Evolutionary conservation across 2,113 vertebrate species (phyloP), one percentile per base, ranked within the genome.

Genomic region (Arvicanthis niloticus): DNA sequence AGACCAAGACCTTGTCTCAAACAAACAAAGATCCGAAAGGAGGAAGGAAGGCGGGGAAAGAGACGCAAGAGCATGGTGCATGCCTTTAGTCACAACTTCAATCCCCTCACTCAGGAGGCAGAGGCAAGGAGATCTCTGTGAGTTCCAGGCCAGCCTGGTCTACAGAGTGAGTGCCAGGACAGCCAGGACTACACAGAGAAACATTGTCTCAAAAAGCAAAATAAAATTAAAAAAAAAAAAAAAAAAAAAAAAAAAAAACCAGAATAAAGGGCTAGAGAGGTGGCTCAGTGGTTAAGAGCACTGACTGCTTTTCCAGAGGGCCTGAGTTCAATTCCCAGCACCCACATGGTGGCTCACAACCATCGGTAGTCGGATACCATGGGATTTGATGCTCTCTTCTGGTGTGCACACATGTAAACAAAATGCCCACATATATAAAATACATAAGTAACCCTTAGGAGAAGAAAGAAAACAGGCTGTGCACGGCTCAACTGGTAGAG

Each of bases 51-150:
- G 34, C 78, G 56, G 34, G 34, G 24, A 56, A 11, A 56, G 48
- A 37, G 78, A 53, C 51, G 19, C 34, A 21, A 37, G 2, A 37
- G 8, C 0, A 10, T 16, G 8, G 6, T 26, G 1, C n/a, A 5
- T 2, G 48, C 48, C 48, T 51, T 37, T 53, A 53, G 17, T 56
- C 9, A 62, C n/a, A 19, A 6, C 26, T 34, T 62, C 31, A 45
- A 60, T 60, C 56, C 56, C 37, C 56, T n/a, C 11, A 45, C 7
- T 85, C 60, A 72, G 15, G 68, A 70, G 37, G 68, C 68, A 70
- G 15, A 70, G 7, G 16, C 7, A 72, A 37, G 68, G 7, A 3
- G 16, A n/a, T 72, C 34, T 70, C 16, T 72, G 34, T 72, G 68
- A 72, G 37, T 17, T 72, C 2, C 16, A n/a, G 34, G 34, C 37